Conservation (phyloP, 2,113 vertebrate genomes). For the Aptenodytes forsteri region DNA sequence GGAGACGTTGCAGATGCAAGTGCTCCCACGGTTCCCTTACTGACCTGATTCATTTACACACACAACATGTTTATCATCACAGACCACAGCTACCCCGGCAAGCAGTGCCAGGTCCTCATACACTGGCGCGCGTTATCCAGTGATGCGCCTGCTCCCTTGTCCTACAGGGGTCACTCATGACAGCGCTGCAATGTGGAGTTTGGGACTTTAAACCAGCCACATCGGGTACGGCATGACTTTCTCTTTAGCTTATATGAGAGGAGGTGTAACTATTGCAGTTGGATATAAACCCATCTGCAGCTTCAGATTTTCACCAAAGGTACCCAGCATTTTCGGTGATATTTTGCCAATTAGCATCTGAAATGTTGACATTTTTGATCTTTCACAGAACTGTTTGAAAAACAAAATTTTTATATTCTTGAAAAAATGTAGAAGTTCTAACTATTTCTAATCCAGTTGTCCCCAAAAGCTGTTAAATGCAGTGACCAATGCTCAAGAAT, state of each 20-base stretch:
- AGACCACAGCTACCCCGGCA: not conserved
- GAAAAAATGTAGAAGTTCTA: not conserved
- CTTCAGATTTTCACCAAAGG: not conserved
- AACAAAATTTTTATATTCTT: not conserved
- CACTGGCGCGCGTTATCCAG: accelerated
- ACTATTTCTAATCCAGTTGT: not conserved
- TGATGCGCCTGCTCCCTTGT: not conserved
- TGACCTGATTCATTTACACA: not conserved
- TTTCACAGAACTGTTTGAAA: not conserved
- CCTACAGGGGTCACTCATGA: not conserved
- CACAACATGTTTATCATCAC: not conserved
- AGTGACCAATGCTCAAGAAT: not conserved
- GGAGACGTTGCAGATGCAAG: not conserved
- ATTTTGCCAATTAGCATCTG: not conserved
- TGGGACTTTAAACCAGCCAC: not conserved
- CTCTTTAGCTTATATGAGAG: not conserved
- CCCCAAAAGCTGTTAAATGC: not conserved
- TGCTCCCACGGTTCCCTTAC: not conserved
- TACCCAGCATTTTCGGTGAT: accelerated
- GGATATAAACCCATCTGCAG: not conserved
- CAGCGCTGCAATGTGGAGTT: not conserved
- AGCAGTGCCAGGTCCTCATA: not conserved
- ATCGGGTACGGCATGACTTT: not conserved
- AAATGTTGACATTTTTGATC: not conserved
- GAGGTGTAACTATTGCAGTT: not conserved